Conservation (phyloP, 2,888 invertebrate genomes). For the Nephrotoma flavescens region DNA sequence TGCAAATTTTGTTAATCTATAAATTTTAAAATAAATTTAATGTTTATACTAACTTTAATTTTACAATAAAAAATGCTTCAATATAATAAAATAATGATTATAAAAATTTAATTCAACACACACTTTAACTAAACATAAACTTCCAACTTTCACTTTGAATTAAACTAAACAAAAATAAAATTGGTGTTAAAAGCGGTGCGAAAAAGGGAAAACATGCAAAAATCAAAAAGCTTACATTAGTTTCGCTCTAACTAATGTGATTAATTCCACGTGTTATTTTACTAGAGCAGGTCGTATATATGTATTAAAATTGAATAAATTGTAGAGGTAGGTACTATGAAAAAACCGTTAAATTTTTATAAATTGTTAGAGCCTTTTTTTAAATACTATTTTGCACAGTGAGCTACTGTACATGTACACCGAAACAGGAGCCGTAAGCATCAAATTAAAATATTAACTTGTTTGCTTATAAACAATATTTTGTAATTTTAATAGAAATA, state of each 20-base stretch:
- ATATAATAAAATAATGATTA: not conserved
- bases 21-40: not conserved
- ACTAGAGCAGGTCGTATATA: not conserved
- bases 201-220: not conserved
- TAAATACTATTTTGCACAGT: too few species aligned
- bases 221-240: not conserved
- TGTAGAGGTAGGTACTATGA: too few species aligned
- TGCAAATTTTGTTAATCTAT: not conserved
- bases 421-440: too few species aligned
- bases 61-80: not conserved
- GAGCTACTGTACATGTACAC: too few species aligned
- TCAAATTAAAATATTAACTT: too few species aligned
- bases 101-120: not conserved
- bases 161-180: too few species aligned
- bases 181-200: not conserved
- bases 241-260: not conserved
- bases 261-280: not conserved
- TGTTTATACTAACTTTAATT: not conserved
- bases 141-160: not conserved
- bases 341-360: too few species aligned
- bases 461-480: too few species aligned
- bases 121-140: not conserved
- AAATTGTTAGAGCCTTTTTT: too few species aligned
- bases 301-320: too few species aligned
- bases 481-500: too few species aligned